A percentile compares a stretch with the other conserved stretches of the same genome.
phyloP scores from a whole-genome alignment of 2,888 invertebrate species.

The Apamea epomidion region DNA sequence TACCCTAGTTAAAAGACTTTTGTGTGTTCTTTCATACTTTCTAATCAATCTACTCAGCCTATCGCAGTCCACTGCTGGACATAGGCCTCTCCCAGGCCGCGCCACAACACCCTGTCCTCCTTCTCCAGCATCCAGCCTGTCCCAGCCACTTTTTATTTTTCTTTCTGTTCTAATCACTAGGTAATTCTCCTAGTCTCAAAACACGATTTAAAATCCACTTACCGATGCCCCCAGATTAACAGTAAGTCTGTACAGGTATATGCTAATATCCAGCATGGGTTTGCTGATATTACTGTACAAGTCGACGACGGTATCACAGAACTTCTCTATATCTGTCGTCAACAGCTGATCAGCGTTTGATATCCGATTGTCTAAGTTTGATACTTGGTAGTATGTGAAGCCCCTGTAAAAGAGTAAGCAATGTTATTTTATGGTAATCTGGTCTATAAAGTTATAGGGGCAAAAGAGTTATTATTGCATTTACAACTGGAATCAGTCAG shows the following conservation, averaged over 20 bases:
- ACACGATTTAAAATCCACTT: conserved; percentile 64
- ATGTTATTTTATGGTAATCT: background rate
- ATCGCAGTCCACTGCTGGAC: too few species aligned
- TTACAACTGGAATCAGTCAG: background rate
- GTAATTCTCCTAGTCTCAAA: background rate
- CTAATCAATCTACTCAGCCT: too few species aligned
- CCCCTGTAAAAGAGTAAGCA: conserved; percentile 90
- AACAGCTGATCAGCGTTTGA: conserved; percentile 98
- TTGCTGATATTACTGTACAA: conserved; percentile 99
- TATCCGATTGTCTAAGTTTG: conserved; percentile 98
- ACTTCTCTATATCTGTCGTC: conserved; percentile 99
- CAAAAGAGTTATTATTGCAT: background rate
- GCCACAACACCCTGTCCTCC: too few species aligned
- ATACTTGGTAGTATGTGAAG: conserved; percentile 99
- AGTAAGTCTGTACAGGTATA: conserved; percentile 97
- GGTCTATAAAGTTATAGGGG: background rate
- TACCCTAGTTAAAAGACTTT: background rate
- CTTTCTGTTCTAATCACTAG: background rate
- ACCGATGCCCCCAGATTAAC: conserved; percentile 95
- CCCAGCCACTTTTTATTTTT: too few species aligned
- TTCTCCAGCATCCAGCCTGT: too few species aligned
- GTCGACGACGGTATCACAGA: conserved; percentile 98
- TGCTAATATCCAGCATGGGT: conserved; percentile 97
- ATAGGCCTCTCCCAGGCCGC: too few species aligned
- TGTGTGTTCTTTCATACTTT: background rate